Base-by-base conservation (phyloP, 2,888 invertebrate species). In the Caenorhabditis macrosperma region DNA sequence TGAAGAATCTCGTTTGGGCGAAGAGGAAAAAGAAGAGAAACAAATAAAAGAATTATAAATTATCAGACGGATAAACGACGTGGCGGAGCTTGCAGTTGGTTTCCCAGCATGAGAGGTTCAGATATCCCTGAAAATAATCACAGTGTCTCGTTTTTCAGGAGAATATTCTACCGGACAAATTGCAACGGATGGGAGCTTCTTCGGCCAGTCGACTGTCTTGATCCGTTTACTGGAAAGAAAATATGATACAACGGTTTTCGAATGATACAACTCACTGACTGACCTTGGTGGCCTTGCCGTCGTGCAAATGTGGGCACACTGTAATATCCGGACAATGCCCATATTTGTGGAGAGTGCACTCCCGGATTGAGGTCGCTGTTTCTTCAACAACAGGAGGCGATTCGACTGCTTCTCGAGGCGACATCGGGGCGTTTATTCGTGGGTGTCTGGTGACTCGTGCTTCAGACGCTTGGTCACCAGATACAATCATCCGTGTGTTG, bases 291-390 rank as follows among this genome's bases (percentile, higher is more conserved):
- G 35, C 26, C 4, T 7, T 17, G 60, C 60, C 60, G 41, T 52
- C 35, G 30, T 69, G 69, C 10, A 38, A 7, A 15, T 46, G 52
- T 2, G 28, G 35, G 20, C 69, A 69, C 3, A 41, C 41, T 5
- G 6, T 15, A 15, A 50, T 52, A 41, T 52, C 61, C 15, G 54
- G 44, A 41, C 71, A 71, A 30, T 71, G 71, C 0, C 71, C 71
- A 20, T 71, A 61, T 20, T 71, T 61, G 52, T 33, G 15, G 7
- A 71, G 46, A 28, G 50, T 46, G n/a, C 71, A 71, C 33, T 71
- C 71, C 38, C 30, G 54, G 22, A 50, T 17, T 6, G 22, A 1
- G n/a, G 50, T 35, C 17, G 52, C 22, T 15, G 69, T 41, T 2
- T 38, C 50, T n/a, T n/a, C n/a, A n/a, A n/a, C n/a, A 9, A 48